Percentiles rank a stretch among this genome's conserved stretches.
Conservation (phyloP, 1,140 invertebrate genomes). For the Papilio machaon region DNA sequence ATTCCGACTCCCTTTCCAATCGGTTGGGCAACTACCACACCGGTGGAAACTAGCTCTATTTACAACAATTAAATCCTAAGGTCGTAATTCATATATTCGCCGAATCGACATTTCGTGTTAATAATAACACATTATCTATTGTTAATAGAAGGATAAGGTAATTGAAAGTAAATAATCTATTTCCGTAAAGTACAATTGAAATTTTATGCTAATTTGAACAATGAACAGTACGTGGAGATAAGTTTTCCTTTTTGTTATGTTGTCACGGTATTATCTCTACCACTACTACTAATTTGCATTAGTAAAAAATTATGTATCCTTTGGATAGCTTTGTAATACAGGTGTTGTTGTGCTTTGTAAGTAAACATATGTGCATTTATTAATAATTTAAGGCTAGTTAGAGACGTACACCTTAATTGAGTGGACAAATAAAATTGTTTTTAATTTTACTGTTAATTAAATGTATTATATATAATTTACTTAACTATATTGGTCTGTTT, state of each 20-base stretch:
- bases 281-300: no score
- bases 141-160: background rate
- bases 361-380: no score
- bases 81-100: slow-evolving; percentile 25
- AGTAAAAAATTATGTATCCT: no score
- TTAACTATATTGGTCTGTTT: background rate
- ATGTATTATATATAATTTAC: background rate
- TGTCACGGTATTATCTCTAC: no score
- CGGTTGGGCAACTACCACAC: slow-evolving; percentile 33
- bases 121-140: slow-evolving; percentile 9
- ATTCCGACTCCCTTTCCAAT: slow-evolving; percentile 38
- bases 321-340: no score
- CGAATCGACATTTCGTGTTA: slow-evolving; percentile 20
- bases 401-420: no score
- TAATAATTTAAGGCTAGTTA: no score
- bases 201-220: background rate
- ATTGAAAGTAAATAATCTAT: background rate
- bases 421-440: no score
- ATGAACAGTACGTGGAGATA: background rate
- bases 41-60: slow-evolving; percentile 33
- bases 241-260: no score
- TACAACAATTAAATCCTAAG: slow-evolving; percentile 38
- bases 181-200: background rate
- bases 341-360: no score
- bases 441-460: background rate